phyloP scores from a whole-genome alignment of 2,113 vertebrate species.

The Myocastor coypus region DNA sequence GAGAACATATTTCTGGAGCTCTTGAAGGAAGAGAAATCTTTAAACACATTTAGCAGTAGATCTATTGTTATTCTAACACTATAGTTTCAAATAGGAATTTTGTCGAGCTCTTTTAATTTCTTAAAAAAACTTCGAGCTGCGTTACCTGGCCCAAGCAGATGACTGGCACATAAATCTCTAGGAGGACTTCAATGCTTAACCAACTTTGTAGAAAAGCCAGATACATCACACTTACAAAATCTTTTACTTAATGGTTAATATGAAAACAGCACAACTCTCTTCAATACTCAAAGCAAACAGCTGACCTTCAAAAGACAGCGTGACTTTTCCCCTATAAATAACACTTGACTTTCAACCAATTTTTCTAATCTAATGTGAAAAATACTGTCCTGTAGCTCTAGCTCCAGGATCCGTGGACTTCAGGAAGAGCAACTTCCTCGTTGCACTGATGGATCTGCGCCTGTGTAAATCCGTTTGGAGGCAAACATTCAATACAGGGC shows the following conservation, averaged over 20 bases:
- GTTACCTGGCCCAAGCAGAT: background rate
- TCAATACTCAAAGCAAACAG: conserved; percentile 56
- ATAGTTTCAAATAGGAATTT: conserved; percentile 13
- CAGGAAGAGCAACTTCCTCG: background rate
- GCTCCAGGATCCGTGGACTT: background rate
- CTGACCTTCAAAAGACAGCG: background rate
- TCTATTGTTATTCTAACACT: background rate
- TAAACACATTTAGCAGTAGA: background rate
- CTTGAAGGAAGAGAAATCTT: background rate
- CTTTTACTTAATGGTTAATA: background rate
- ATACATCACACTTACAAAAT: background rate
- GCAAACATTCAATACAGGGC: accelerated
- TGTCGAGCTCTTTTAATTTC: background rate
- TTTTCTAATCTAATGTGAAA: background rate
- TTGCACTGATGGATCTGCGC: background rate
- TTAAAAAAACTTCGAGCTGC: conserved; percentile 17
- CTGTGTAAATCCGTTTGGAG: background rate
- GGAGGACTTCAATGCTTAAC: background rate
- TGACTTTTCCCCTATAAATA: background rate
- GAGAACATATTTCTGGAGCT: background rate
- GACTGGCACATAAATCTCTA: background rate
- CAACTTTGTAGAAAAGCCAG: background rate
- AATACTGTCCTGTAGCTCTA: background rate
- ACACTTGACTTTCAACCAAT: background rate
- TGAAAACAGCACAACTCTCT: background rate